Base-by-base conservation (phyloP, 1,140 invertebrate genomes). In the Drosophila orena region DNA sequence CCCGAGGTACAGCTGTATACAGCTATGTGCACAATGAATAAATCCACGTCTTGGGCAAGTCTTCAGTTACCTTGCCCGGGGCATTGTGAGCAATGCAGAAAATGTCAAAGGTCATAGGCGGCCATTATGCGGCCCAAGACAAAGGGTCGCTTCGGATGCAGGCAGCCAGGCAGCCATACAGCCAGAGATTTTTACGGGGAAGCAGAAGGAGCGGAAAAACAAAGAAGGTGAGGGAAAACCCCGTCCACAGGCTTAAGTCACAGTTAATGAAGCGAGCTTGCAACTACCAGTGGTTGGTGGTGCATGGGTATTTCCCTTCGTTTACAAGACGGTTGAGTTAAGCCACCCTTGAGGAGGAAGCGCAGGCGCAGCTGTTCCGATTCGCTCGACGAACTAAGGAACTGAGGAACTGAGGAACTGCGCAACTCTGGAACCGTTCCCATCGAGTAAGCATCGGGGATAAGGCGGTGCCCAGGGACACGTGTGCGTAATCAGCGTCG, bases 91-190 rank as follows among this genome's bases (percentile, higher is more conserved):
- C 46, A 52, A 24, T 70, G 73, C 77, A 62, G 57, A 86, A 72
- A 76, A 86, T 86, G 83, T 86, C 83, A 86, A 79, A 86, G 83
- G 83, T 88, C 83, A 83, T 88, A 81, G 76, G 75, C 81, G 53
- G 64, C 61, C 50, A 62, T 79, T 68, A 58, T 73, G 47, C 46
- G 44, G 59, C 50, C 22, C 59, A 77, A 86, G 74, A 74, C 73
- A 85, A 77, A 66, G 35, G 24, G 44, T 44, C 43, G 68, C 72
- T 47, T 24, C 7, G 30, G 30, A 30, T 30, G 30, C 30, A 30
- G 8, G 8, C 30, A 30, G 27, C 27, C 34, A 42, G 15, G 22
- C 22, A 24, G 3, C 22, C 22, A 3, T 3, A 4, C 27, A 30
- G 27, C 42, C 34, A 42, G 15, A 58, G 47, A 77, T 76, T 76